Evolutionary conservation across 2,888 invertebrate species (phyloP).

Genomic region (Erebia epiphron): DNA sequence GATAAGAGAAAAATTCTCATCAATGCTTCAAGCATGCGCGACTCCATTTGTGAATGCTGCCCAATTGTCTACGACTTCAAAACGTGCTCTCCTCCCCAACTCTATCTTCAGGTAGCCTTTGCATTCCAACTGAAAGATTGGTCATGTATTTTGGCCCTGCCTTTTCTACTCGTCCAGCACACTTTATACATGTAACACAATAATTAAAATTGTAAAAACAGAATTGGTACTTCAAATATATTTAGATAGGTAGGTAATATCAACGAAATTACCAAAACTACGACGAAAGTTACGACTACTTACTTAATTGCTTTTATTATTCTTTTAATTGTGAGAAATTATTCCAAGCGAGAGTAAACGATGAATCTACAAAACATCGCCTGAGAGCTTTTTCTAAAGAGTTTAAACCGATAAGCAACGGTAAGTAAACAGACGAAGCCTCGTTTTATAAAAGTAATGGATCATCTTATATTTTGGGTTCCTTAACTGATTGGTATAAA

Average conservation of each 20-base stretch:
- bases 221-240: not conserved
- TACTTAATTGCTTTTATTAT: not conserved
- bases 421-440: not conserved
- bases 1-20: too few species aligned
- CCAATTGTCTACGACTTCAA: too few species aligned
- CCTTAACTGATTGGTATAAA: not conserved
- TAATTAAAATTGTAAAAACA: too few species aligned
- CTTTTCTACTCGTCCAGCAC: too few species aligned
- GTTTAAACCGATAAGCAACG: not conserved
- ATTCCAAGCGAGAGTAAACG: constrained; percentile 4
- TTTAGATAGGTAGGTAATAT: not conserved
- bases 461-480: not conserved
- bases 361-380: not conserved
- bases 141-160: too few species aligned
- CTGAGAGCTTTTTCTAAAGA: constrained; percentile 7
- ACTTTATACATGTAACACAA: too few species aligned
- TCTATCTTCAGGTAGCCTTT: too few species aligned
- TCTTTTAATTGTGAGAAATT: constrained; percentile 6
- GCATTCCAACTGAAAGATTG: too few species aligned
- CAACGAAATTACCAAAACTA: not conserved
- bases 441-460: not conserved
- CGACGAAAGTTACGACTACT: not conserved
- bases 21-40: too few species aligned
- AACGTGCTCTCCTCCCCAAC: too few species aligned
- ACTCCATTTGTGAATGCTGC: too few species aligned